Base-by-base conservation (phyloP, 2,888 invertebrate species). In the Sericinus montela region DNA sequence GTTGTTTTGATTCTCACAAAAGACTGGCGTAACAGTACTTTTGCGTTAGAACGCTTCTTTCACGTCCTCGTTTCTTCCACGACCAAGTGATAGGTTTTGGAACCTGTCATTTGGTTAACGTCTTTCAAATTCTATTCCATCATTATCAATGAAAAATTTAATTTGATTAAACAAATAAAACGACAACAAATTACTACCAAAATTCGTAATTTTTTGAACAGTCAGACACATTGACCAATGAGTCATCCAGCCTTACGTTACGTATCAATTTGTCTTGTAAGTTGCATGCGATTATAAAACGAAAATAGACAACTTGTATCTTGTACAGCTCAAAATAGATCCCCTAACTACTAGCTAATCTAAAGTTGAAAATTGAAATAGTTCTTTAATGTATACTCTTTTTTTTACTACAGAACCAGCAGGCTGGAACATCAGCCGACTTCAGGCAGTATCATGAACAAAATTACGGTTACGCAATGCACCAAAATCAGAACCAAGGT, bases 401-500 rank as follows among this genome's bases (percentile, higher is more conserved):
- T 32, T 32, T 2, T 7, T 57, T 50, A 62, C 65, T 64, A 37
- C 90, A 91, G 85, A 88, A 88, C 59, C 85, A 86, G 56, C 90
- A 90, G 69, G 80, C 89, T 36, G 86, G 89, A 45, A 81, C 89
- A 36, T 87, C 89, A 30, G 70, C 75, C n/a, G 88, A 90, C 48
- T 85, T 83, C 62, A 73, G 89, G 54, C 81, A 90, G 55, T 91
- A 90, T 68, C 84, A 91, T 62, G 89, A 90, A 4, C 79, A 80
- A 34, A 90, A 84, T 60, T 91, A 90, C 75, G 80, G 86, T 34
- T 86, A 90, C 61, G 79, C 81, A 28, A 89, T 91, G 64, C 80
- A 82, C 48, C 73, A 71, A 43, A 78, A 68, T 49, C 80, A 79
- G 56, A 76, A 68, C 53, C 90, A 78, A 58, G 80, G 76, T 10